phyloP scores from a whole-genome alignment of 1,140 invertebrate species.

The Zaprionus capensis region DNA sequence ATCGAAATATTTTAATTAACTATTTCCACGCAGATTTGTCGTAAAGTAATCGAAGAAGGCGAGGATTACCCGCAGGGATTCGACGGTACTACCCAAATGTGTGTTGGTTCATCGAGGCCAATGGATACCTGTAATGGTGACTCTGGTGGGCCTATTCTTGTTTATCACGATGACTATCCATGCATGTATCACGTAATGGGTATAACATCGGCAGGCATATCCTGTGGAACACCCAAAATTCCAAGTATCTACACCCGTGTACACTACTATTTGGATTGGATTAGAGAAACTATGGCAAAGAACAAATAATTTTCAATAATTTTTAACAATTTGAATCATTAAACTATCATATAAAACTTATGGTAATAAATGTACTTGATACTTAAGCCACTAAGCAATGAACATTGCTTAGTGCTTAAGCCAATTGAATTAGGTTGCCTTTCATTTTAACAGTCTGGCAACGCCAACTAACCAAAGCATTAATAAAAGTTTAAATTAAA shows the following conservation, averaged over 20 bases:
- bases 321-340: conserved; percentile 1
- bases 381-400: no score
- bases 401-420: no score
- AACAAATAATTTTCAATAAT: not conserved
- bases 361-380: not conserved
- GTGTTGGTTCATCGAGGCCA: conserved; percentile 87
- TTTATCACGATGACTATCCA: conserved; percentile 58
- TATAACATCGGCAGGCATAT: conserved; percentile 67
- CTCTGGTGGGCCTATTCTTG: conserved; percentile 74
- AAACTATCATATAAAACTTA: not conserved
- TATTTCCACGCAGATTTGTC: conserved; percentile 55
- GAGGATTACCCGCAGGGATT: conserved; percentile 85
- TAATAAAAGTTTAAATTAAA: not conserved
- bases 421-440: conserved; percentile 3
- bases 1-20: no score
- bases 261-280: conserved; percentile 76
- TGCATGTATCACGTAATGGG: conserved; percentile 79
- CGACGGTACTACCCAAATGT: conserved; percentile 86
- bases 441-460: conserved; percentile 14
- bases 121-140: conserved; percentile 84
- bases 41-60: conserved; percentile 50
- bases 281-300: conserved; percentile 32
- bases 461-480: not conserved
- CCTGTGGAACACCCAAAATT: conserved; percentile 62
- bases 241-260: conserved; percentile 77